Conservation (phyloP, 2,113 vertebrate species). For the human (Homo sapiens) region DNA sequence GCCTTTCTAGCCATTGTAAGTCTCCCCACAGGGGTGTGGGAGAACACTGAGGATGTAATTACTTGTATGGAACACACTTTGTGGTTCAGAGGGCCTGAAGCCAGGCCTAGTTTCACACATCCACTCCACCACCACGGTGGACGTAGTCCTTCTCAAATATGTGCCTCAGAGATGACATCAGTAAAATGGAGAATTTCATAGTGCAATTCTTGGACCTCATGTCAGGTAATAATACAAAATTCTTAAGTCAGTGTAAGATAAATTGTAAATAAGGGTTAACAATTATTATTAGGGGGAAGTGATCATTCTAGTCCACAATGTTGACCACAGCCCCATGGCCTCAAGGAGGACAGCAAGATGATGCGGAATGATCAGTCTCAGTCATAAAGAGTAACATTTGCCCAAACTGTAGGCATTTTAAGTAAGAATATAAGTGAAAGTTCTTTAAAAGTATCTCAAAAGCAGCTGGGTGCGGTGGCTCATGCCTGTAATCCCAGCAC, state of each 20-base stretch:
- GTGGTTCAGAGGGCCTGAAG: not conserved
- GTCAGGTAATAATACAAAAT: not conserved
- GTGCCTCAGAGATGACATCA: not conserved
- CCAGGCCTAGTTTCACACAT: not conserved
- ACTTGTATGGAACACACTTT: not conserved
- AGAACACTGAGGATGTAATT: not conserved
- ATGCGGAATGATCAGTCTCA: not conserved
- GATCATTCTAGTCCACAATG: not conserved
- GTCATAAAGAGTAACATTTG: not conserved
- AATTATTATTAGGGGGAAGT: not conserved
- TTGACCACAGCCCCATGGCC: not conserved
- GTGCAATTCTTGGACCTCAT: not conserved
- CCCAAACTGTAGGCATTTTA: not conserved
- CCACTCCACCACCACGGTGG: not conserved
- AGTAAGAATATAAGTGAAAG: not conserved
- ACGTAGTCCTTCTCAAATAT: not conserved
- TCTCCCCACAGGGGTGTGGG: not conserved
- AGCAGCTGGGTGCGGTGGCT: accelerated
- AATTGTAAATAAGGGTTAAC: not conserved
- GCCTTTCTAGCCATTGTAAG: not conserved
- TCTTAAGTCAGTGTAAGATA: not conserved
- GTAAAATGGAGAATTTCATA: not conserved
- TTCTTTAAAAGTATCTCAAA: not conserved
- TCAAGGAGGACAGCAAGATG: not conserved
- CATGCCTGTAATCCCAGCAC: no score